Conservation (phyloP, 2,888 invertebrate genomes). For the Fragum fragum region DNA sequence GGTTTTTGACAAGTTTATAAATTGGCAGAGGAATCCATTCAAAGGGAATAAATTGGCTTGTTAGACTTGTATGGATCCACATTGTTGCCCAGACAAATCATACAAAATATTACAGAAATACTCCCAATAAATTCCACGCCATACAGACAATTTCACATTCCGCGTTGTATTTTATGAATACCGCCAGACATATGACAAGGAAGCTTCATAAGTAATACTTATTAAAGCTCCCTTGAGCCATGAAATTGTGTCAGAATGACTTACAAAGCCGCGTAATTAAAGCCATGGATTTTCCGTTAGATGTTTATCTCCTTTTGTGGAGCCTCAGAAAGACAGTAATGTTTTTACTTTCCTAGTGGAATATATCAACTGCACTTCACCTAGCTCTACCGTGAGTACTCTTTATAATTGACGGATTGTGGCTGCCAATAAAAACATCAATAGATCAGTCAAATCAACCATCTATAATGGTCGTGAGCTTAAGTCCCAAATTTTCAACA, state of each 20-base stretch:
- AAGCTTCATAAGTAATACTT: slow-evolving; percentile 23
- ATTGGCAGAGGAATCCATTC: neutral
- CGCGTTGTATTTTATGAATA: slow-evolving; percentile 13
- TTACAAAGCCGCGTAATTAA: slow-evolving; percentile 25
- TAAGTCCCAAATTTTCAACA: too few species aligned
- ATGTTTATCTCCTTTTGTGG: slow-evolving; percentile 16
- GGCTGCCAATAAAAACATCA: too few species aligned
- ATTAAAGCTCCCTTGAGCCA: slow-evolving; percentile 22
- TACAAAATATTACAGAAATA: slow-evolving; percentile 10
- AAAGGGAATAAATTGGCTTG: slow-evolving; percentile 1
- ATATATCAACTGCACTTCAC: too few species aligned
- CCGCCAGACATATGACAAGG: slow-evolving; percentile 17
- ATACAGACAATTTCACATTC: slow-evolving; percentile 5
- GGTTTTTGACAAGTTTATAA: neutral
- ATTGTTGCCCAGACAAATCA: slow-evolving; percentile 7
- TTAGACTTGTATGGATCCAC: neutral
- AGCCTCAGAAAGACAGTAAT: too few species aligned
- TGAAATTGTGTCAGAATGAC: slow-evolving; percentile 24
- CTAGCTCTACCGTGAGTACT: too few species aligned
- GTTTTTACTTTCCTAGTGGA: too few species aligned
- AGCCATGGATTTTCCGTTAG: neutral
- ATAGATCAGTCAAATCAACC: too few species aligned
- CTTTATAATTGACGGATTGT: too few species aligned
- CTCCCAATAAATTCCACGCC: neutral
- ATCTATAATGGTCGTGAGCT: too few species aligned